A percentile compares a stretch with the other conserved stretches of the same genome.
These are phyloP conservation scores for Babyrousa celebensis DNA, from an alignment of 2,797 vertebrate species.

Conservation along the genomic window DNA sequence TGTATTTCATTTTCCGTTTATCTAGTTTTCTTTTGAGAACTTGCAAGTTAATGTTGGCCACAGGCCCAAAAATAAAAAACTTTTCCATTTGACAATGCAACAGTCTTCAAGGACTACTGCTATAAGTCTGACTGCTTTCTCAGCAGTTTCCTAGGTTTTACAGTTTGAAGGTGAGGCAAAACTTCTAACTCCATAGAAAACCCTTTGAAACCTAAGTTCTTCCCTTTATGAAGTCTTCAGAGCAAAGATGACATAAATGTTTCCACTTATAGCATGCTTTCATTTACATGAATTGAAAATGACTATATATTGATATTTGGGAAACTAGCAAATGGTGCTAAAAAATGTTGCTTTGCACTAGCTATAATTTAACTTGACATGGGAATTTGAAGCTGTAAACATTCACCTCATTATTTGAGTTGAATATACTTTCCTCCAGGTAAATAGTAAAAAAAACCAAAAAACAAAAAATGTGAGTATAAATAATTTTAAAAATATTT, in stretches of 20 bases:
- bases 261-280: background rate
- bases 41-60: background rate
- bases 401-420: constrained; percentile 15
- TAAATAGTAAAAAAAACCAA: background rate
- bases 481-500: background rate
- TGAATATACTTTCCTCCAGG: background rate
- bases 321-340: background rate
- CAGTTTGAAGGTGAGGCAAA: background rate
- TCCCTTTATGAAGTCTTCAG: background rate
- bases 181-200: background rate
- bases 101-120: background rate
- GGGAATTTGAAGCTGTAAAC: background rate
- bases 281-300: background rate
- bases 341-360: background rate
- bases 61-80: background rate
- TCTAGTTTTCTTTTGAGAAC: background rate
- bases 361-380: constrained; percentile 28
- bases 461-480: background rate
- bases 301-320: background rate
- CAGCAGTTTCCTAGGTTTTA: background rate
- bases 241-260: background rate
- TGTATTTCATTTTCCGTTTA: background rate
- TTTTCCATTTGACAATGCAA: background rate
- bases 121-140: background rate
- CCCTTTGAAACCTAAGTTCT: background rate